Conservation (phyloP, 2,113 vertebrate species). For the Burhinus bistriatus region DNA sequence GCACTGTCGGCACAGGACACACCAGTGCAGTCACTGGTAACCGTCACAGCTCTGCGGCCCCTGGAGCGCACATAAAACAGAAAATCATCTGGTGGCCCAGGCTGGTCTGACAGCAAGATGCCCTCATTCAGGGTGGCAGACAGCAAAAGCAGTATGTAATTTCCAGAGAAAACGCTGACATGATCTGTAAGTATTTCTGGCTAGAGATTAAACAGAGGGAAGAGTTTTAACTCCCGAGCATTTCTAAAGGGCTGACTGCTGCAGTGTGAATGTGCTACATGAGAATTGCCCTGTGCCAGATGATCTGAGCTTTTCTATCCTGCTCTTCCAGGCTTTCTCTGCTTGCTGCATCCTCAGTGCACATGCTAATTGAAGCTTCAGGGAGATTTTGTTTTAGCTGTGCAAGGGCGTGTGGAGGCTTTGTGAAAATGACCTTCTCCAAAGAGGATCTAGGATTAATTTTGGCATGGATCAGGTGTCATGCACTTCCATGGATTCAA, state of each 20-base stretch:
- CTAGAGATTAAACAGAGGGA: not conserved
- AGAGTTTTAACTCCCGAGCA: not conserved
- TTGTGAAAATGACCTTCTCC: not conserved
- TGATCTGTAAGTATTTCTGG: not conserved
- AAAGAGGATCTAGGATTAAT: not conserved
- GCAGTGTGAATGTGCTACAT: not conserved
- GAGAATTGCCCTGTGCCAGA: not conserved
- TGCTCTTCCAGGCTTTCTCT: not conserved
- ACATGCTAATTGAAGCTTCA: not conserved
- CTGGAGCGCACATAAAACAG: not conserved
- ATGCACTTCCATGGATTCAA: not conserved
- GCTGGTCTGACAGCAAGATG: not conserved
- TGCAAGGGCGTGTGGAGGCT: not conserved
- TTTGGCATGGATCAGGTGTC: not conserved
- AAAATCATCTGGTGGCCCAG: not conserved
- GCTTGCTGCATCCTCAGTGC: not conserved
- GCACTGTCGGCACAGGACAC: not conserved
- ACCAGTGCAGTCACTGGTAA: not conserved
- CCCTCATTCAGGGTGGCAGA: not conserved
- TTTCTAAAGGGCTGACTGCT: not conserved
- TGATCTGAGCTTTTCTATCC: not conserved
- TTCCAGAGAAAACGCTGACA: not conserved
- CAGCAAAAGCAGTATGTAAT: not conserved
- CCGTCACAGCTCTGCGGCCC: not conserved
- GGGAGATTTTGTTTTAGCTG: not conserved